Conservation (phyloP, 2,888 invertebrate genomes). For the Hermodice carunculata region DNA sequence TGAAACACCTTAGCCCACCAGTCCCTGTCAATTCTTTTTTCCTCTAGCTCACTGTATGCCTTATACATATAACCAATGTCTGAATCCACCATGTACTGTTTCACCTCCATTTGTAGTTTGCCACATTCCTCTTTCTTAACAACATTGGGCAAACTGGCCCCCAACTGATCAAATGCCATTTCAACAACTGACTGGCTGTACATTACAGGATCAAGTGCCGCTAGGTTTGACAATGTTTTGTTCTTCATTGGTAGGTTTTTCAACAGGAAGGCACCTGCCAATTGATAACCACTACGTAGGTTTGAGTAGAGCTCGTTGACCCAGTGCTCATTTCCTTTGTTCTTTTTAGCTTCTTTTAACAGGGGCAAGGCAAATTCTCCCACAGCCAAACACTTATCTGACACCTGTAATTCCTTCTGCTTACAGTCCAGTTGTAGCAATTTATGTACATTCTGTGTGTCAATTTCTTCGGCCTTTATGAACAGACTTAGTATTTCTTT, state of each 20-base stretch:
- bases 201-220: not conserved
- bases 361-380: not conserved
- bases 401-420: not conserved
- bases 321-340: not conserved
- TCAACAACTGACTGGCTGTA: no score
- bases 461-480: not conserved
- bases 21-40: no score
- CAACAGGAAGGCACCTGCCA: not conserved
- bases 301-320: not conserved
- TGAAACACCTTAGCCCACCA: no score
- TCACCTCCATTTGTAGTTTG: no score
- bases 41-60: no score
- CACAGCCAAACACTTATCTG: not conserved
- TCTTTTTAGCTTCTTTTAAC: not conserved
- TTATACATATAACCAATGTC: no score
- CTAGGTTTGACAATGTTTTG: not conserved
- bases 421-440: not conserved
- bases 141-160: no score
- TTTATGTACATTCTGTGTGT: not conserved
- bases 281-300: not conserved
- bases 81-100: no score
- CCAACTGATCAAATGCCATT: no score
- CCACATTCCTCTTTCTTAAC: no score
- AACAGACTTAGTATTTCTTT: not conserved
- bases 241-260: not conserved